A percentile compares a stretch with the other conserved stretches of the same genome.
phyloP scores from a whole-genome alignment of 37 sponge, comb jelly and placozoan genomes.

The Diacarnus erythraeanus region DNA sequence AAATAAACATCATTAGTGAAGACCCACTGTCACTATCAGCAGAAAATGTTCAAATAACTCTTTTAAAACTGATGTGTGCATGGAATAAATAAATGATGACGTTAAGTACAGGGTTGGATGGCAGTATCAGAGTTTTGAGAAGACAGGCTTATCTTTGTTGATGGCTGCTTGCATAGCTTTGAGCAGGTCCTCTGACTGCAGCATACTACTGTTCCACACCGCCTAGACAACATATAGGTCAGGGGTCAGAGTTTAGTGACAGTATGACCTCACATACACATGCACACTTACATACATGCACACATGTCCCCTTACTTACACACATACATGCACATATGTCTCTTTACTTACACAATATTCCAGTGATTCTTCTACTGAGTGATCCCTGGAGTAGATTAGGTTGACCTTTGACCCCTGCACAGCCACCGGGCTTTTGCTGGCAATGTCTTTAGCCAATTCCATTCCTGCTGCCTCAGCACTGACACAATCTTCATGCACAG shows the following conservation, averaged over 20 bases:
- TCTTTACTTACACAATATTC: conserved; percentile 66
- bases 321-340: not conserved
- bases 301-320: not conserved
- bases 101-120: too few relatives aligned
- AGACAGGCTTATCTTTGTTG: conserved; percentile 70
- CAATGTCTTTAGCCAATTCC: conserved; percentile 71
- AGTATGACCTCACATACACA: conserved; percentile 1
- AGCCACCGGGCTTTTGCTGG: conserved; percentile 94
- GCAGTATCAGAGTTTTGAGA: conserved; percentile 69
- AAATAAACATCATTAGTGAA: too few relatives aligned
- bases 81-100: too few relatives aligned
- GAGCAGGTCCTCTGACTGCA: conserved; percentile 81
- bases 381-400: conserved; percentile 90
- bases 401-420: conserved; percentile 87
- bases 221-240: conserved; percentile 26
- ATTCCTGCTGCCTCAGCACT: conserved; percentile 63
- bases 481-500: conserved; percentile 52
- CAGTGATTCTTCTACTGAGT: conserved; percentile 81
- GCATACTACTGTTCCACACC: conserved; percentile 84
- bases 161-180: conserved; percentile 66
- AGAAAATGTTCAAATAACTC: too few relatives aligned
- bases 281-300: conserved; percentile 35
- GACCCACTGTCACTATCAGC: too few relatives aligned
- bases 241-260: not conserved
- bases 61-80: too few relatives aligned